Percentiles rank a stretch among this genome's conserved stretches.
Evolutionary conservation across 2,113 vertebrate genomes (phyloP).

Genomic region (Hoplias malabaricus): DNA sequence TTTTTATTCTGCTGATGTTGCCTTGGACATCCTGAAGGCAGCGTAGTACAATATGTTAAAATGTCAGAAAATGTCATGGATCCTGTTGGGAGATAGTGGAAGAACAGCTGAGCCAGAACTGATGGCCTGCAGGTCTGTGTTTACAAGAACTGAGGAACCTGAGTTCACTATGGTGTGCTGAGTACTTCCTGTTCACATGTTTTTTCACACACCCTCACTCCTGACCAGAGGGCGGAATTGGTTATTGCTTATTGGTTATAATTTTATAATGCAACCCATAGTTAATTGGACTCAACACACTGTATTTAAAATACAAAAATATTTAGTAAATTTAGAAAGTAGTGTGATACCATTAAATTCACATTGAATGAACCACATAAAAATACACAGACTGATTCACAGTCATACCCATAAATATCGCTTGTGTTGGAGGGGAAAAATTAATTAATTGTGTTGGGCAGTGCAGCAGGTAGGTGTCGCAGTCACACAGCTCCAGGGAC

Average conservation of each 20-base stretch:
- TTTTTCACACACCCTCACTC: not conserved
- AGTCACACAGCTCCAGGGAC: too few species aligned
- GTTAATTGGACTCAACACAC: too few species aligned
- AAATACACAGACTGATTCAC: too few species aligned
- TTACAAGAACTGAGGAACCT: conserved; percentile 15
- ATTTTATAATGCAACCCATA: too few species aligned
- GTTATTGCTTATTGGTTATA: too few species aligned
- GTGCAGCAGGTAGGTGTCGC: too few species aligned
- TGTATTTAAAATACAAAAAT: too few species aligned
- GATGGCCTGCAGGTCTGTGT: conserved; percentile 43
- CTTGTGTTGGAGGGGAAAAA: too few species aligned
- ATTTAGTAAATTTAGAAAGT: too few species aligned
- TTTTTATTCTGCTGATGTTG: not conserved
- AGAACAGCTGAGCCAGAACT: conserved; percentile 21
- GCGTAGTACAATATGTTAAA: conserved; percentile 38
- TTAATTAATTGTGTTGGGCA: too few species aligned
- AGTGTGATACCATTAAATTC: too few species aligned
- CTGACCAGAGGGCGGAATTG: not conserved
- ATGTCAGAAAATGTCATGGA: conserved; percentile 60
- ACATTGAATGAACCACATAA: not conserved
- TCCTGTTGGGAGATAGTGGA: conserved; percentile 44
- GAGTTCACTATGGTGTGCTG: conserved; percentile 36
- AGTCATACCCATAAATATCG: too few species aligned
- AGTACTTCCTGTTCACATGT: not conserved
- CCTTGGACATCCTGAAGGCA: conserved; percentile 32